phyloP scores from a whole-genome alignment of 1,140 invertebrate species.

The Zaprionus davidi region DNA sequence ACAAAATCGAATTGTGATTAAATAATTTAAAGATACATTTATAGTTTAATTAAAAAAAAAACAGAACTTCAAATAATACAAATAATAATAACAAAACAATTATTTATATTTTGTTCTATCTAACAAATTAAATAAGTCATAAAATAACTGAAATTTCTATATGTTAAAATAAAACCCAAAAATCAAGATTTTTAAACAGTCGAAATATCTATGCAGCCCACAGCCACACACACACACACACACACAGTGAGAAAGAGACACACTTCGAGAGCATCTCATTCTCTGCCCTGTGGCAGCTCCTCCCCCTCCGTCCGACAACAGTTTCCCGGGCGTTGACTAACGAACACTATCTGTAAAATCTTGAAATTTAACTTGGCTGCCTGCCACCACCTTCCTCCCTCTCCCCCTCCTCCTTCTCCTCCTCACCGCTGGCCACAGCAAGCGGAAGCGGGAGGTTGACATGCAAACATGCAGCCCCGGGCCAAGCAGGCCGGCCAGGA shows the following conservation, averaged over 20 bases:
- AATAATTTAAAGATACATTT: background rate
- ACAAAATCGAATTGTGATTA: background rate
- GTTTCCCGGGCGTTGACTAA: conserved; percentile 58
- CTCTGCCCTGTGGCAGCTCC: background rate
- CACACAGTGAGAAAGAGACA: background rate
- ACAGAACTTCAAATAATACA: too few relatives aligned
- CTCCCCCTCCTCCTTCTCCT: background rate
- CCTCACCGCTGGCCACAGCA: conserved; percentile 7
- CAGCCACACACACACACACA: conserved; percentile 2
- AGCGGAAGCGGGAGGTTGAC: conserved; percentile 41
- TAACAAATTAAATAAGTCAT: too few relatives aligned
- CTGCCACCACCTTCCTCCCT: conserved; percentile 49
- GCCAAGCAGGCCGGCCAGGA: conserved; percentile 33
- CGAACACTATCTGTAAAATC: conserved; percentile 72
- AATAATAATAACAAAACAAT: background rate
- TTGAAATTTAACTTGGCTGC: conserved; percentile 73
- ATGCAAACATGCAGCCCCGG: conserved; percentile 57
- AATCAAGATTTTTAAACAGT: background rate
- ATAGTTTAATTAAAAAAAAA: background rate
- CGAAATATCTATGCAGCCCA: background rate
- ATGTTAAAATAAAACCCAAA: too few relatives aligned
- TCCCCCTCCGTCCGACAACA: background rate
- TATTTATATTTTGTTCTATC: too few relatives aligned
- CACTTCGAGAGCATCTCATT: background rate
- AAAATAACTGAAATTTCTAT: too few relatives aligned